Conservation (phyloP, 2,797 vertebrate species). For the Bradypodion pumilum region DNA sequence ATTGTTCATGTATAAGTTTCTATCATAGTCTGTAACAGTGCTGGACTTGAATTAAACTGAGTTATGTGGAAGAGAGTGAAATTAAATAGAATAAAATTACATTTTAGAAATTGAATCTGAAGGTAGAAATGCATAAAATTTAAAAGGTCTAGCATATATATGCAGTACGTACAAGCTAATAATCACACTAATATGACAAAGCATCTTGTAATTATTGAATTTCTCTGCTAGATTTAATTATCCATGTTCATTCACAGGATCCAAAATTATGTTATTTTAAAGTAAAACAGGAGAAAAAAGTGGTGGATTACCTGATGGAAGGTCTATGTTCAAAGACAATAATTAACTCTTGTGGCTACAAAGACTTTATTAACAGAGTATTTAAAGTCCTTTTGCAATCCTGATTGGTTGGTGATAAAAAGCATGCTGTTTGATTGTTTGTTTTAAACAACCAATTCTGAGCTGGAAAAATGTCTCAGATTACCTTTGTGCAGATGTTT, state of each 20-base stretch:
- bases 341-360: constrained; percentile 42
- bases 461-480: constrained; percentile 53
- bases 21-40: background rate
- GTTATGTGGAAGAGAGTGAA: constrained; percentile 2
- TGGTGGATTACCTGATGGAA: constrained; percentile 60
- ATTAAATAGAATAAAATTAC: background rate
- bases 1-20: background rate
- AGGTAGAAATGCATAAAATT: background rate
- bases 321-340: constrained; percentile 58
- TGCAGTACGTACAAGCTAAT: background rate
- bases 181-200: background rate
- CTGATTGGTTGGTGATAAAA: constrained; percentile 61
- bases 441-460: constrained; percentile 61
- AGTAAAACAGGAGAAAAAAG: constrained; percentile 19
- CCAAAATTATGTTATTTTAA: background rate
- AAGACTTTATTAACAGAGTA: constrained; percentile 57
- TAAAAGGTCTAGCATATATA: background rate
- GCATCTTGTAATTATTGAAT: background rate
- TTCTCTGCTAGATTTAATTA: background rate
- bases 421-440: constrained; percentile 62
- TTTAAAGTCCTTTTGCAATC: constrained; percentile 67
- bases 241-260: constrained; percentile 3
- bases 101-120: background rate
- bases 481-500: background rate
- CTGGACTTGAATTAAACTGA: background rate